phyloP scores from a whole-genome alignment of 2,113 vertebrate genomes.

The Hippopotamus amphibius region DNA sequence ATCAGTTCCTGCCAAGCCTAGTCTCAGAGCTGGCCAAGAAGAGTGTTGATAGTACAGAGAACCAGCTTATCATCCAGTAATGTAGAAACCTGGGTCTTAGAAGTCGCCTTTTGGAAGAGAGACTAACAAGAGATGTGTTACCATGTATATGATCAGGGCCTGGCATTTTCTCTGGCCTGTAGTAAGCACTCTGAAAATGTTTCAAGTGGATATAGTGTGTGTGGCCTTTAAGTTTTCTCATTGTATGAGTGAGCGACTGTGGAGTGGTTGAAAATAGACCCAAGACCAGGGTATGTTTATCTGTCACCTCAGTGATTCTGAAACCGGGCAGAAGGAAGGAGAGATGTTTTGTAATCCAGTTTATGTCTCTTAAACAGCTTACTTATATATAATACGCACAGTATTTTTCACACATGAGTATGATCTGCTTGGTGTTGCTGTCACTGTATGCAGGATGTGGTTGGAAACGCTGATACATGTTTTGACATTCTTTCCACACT shows the following conservation, averaged over 20 bases:
- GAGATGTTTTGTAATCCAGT: neutral
- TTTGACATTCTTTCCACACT: constrained; percentile 49
- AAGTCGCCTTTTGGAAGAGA: neutral
- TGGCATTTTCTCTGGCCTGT: neutral
- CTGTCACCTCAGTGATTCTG: neutral
- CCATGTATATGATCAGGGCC: neutral
- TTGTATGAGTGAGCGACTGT: neutral
- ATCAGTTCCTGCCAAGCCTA: neutral
- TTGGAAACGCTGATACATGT: constrained; percentile 36
- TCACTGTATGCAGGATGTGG: constrained; percentile 58
- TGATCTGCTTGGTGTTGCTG: neutral
- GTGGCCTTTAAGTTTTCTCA: neutral
- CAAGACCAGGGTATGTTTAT: neutral
- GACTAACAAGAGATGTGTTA: neutral
- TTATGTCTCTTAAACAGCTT: neutral
- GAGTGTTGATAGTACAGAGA: neutral
- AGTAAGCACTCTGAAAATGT: neutral
- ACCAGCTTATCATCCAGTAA: neutral
- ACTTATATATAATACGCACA: neutral
- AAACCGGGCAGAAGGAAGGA: neutral
- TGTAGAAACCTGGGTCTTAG: neutral
- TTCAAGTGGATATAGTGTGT: neutral
- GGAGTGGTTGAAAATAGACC: neutral
- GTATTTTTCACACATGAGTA: neutral
- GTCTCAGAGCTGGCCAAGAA: neutral